Evolutionary conservation across 2,113 vertebrate genomes (phyloP), one percentile per base, ranked within the genome.

Genomic region (Cervus canadensis): DNA sequence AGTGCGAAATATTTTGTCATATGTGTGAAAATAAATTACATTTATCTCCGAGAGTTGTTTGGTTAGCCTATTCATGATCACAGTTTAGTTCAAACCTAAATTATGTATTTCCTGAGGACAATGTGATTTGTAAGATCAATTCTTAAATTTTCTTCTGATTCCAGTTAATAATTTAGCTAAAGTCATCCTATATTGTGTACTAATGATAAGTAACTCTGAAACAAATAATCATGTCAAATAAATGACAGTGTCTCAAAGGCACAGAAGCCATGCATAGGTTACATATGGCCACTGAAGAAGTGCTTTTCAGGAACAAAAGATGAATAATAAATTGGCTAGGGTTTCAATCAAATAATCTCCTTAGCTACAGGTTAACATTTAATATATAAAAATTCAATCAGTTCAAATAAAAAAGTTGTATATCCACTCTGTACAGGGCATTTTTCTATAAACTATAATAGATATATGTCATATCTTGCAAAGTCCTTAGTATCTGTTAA

Each of bases 111-210:
- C 16, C 28, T 60, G 26, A 33, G 2, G 5, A 50, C n/a, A 96
- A 87, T 84, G 76, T 76, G 16, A 89, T 76, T 82, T 95, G 10
- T 56, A 89, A 83, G 87, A 36, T 40, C 25, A 76, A 5, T 60
- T 95, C 92, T 86, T 82, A 45, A 76, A 59, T 60, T 36, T 97
- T 81, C n/a, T 84, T 62, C 30, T 95, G 11, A 83, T 91, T 82
- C 19, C 28, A 92, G 4, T 74, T 90, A 76, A 52, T 79, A 87
- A 54, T 97, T 84, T 87, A 48, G 33, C 45, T 87, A 56, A 87
- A 64, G 8, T 40, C 16, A 40, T 78, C 21, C 7, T 91, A 64
- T 67, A 85, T 30, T 94, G 40, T 40, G 3, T 74, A 60, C 36
- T 74, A 59, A 50, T 67, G 30, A 56, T 40, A 43, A 93, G 9